phyloP scores from a whole-genome alignment of 2,888 invertebrate species.

The Opisthograptis luteolata region DNA sequence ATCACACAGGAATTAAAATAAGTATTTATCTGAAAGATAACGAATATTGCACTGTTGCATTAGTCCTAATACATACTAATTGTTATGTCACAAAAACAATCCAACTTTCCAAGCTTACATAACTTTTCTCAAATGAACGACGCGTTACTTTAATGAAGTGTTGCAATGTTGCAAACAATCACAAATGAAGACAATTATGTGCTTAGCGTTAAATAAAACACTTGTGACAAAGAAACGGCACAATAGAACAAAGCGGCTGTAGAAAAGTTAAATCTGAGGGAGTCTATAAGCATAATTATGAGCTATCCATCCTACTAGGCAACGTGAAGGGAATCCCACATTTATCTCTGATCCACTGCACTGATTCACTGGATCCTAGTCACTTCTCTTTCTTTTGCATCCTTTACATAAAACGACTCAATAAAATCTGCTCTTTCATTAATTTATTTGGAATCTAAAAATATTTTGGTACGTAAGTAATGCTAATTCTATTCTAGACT shows the following conservation, averaged over 20 bases:
- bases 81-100: slow-evolving; percentile 4
- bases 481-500: no score
- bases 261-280: not conserved
- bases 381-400: no score
- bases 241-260: slow-evolving; percentile 2
- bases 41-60: not conserved
- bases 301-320: no score
- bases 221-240: not conserved
- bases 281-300: not conserved
- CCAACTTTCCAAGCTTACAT: slow-evolving; percentile 12
- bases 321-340: no score
- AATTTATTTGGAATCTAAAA: no score
- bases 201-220: not conserved
- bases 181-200: not conserved
- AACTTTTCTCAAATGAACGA: slow-evolving; percentile 2
- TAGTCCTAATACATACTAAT: not conserved
- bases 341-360: no score
- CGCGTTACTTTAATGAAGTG: not conserved
- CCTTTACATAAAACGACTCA: no score
- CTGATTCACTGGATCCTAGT: no score
- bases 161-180: not conserved
- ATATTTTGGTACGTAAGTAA: no score
- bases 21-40: not conserved
- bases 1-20: not conserved
- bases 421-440: no score